Percentiles rank a stretch among this genome's conserved stretches.
Evolutionary conservation across 2,888 invertebrate genomes (phyloP).

Genomic region (Eupithecia pulchellata): DNA sequence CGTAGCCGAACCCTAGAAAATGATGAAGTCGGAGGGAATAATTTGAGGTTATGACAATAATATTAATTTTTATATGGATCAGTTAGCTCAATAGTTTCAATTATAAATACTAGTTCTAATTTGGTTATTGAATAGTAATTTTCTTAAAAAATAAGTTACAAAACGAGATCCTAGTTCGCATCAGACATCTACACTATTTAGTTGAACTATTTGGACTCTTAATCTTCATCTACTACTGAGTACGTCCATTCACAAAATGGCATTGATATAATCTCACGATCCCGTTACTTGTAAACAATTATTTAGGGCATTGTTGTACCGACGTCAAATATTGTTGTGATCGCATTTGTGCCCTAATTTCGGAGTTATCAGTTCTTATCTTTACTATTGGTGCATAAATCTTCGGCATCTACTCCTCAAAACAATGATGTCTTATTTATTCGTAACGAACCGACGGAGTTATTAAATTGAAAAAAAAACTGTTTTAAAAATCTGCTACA

Average conservation of each 20-base stretch:
- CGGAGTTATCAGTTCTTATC: constrained; percentile 37
- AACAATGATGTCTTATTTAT: not conserved
- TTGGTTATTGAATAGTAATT: no score
- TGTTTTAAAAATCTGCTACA: no score
- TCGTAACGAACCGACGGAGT: not conserved
- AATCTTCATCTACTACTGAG: not conserved
- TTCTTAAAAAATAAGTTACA: no score
- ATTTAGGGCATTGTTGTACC: constrained; percentile 24
- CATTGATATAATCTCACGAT: constrained; percentile 13
- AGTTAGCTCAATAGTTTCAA: no score
- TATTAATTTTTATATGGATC: no score
- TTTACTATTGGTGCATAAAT: constrained; percentile 2
- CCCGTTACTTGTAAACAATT: constrained; percentile 16
- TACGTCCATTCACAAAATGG: constrained; percentile 8
- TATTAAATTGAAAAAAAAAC: no score
- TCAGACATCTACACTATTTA: not conserved
- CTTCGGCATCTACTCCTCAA: not conserved
- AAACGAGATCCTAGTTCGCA: not conserved
- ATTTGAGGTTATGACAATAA: no score
- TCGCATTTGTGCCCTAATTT: constrained; percentile 42
- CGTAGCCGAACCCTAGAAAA: not conserved
- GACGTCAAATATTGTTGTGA: constrained; percentile 23
- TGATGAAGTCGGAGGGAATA: not conserved
- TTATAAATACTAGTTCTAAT: no score
- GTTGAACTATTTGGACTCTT: constrained; percentile 3